Conservation (phyloP, 2,888 invertebrate species). For the Diaphora mendica region DNA sequence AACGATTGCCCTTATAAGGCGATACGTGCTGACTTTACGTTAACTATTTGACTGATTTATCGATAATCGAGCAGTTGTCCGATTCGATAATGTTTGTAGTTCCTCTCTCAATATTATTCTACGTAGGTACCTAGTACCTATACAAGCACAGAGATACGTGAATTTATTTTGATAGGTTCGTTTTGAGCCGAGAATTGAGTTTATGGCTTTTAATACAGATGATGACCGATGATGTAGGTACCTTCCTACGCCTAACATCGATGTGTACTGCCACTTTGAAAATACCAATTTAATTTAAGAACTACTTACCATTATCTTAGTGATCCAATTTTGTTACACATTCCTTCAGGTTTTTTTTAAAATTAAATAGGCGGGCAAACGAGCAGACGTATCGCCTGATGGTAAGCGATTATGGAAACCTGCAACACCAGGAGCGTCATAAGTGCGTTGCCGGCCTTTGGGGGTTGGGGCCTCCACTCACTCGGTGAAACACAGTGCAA, state of each 20-base stretch:
- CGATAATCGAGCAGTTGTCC: slow-evolving; percentile 15
- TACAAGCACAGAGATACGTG: not conserved
- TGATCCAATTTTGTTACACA: no score
- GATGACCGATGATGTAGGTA: not conserved
- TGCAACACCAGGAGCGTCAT: no score
- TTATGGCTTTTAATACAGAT: not conserved
- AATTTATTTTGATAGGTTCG: not conserved
- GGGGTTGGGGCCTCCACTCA: no score
- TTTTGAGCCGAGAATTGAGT: not conserved
- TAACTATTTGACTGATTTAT: slow-evolving; percentile 33
- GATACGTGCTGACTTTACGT: slow-evolving; percentile 26
- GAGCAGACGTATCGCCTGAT: no score
- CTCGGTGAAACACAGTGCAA: no score
- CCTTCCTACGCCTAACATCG: not conserved
- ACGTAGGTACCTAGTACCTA: no score
- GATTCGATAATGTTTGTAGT: not conserved
- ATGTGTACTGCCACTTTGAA: not conserved
- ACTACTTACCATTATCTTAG: no score
- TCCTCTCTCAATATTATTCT: not conserved
- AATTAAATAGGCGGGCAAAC: no score
- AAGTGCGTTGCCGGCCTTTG: no score
- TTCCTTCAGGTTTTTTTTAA: no score
- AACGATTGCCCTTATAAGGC: slow-evolving; percentile 43
- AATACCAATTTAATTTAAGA: no score
- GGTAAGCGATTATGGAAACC: no score